Conservation (phyloP, 2,113 vertebrate genomes). For the Limanda limanda region DNA sequence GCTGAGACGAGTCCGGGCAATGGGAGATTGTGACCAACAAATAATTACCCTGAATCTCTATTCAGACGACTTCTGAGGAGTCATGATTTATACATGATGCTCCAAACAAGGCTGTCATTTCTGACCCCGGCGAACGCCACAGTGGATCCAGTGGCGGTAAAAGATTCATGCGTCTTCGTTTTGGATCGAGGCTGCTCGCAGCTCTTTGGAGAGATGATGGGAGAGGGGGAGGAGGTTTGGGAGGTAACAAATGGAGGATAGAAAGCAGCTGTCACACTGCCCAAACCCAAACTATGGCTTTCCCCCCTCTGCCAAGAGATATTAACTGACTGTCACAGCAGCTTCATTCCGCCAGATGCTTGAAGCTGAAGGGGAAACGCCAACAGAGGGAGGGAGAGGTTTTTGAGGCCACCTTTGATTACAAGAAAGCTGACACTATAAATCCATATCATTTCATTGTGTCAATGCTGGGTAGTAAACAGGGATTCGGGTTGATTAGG, state of each 20-base stretch:
- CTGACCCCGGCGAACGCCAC: constrained; percentile 26
- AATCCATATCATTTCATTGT: constrained; percentile 10
- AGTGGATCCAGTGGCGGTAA: constrained; percentile 6
- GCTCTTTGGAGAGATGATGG: neutral
- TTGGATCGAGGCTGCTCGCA: constrained; percentile 16
- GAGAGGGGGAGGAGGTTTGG: constrained; percentile 3
- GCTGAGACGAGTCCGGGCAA: neutral
- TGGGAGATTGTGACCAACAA: neutral
- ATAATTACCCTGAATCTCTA: constrained; percentile 34
- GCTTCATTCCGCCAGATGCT: constrained; percentile 5
- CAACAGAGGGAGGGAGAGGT: neutral
- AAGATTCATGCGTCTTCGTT: constrained; percentile 48
- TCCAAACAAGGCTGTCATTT: constrained; percentile 19
- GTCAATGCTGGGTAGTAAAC: constrained; percentile 18
- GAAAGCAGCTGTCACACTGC: constrained; percentile 40
- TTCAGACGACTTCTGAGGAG: constrained; percentile 25
- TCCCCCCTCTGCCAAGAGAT: constrained; percentile 43
- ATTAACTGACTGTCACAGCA: constrained; percentile 58
- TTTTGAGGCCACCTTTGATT: constrained; percentile 39
- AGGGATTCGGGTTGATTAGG: constrained; percentile 1
- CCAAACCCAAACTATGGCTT: constrained; percentile 46
- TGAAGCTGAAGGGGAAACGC: constrained; percentile 11
- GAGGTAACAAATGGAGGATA: constrained; percentile 14
- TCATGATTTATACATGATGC: constrained; percentile 34
- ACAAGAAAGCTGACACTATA: constrained; percentile 1